Evolutionary conservation across 1,140 invertebrate genomes (phyloP).

Genomic region (Drosophila teissieri): DNA sequence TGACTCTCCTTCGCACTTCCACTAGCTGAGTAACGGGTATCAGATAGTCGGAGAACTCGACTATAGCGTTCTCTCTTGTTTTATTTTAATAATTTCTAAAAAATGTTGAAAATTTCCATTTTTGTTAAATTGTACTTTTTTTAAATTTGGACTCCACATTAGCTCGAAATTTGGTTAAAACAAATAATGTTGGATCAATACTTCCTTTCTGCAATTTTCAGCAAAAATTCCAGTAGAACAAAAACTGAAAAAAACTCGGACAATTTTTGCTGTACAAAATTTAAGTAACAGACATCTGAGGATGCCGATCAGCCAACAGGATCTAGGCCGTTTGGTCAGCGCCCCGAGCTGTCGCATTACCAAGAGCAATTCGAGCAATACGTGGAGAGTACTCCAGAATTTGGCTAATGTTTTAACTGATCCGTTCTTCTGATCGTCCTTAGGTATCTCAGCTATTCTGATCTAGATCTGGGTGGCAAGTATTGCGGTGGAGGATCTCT

Average conservation of each 20-base stretch:
- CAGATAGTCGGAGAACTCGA: no score
- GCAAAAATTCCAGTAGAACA: not conserved
- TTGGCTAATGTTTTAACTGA: not conserved
- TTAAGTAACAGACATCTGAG: not conserved
- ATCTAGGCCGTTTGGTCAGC: not conserved
- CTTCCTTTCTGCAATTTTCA: constrained; percentile 9
- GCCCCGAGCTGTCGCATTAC: not conserved
- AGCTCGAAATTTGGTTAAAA: no score
- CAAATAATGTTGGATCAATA: not conserved
- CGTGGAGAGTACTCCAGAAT: constrained; percentile 12
- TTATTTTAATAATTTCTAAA: no score
- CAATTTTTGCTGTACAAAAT: constrained; percentile 15
- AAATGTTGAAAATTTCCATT: no score
- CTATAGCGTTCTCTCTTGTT: no score
- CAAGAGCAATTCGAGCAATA: constrained; percentile 24
- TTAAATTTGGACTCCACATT: no score
- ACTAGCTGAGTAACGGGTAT: no score
- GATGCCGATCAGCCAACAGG: constrained; percentile 11
- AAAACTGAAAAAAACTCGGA: constrained; percentile 3
- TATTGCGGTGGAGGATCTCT: not conserved
- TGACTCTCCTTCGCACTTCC: no score
- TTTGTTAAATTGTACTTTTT: no score
- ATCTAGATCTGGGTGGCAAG: constrained; percentile 1
- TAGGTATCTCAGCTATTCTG: constrained; percentile 16
- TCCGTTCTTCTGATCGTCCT: not conserved